Conservation (phyloP, 1,140 invertebrate species). For the Oedothorax gibbosus region DNA sequence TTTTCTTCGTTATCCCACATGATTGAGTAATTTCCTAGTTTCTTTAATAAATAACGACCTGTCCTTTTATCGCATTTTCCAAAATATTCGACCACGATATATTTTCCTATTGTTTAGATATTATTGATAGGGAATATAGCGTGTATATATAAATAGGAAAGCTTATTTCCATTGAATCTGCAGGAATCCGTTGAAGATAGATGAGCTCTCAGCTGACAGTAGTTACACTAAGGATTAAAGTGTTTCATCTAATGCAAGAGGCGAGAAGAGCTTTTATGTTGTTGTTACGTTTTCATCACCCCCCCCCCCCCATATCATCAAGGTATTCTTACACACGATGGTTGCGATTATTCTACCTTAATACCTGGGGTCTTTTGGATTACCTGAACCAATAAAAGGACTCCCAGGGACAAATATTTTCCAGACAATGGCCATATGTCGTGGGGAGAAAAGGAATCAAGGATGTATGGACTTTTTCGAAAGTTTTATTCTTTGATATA, state of each 20-base stretch:
- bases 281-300: conserved; percentile 21
- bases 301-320: conserved; percentile 17
- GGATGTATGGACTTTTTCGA: no score
- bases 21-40: neutral
- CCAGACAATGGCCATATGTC: no score
- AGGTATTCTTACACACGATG: conserved; percentile 16
- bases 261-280: conserved; percentile 10
- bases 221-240: conserved; percentile 48
- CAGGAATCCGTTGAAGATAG: conserved; percentile 21
- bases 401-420: no score
- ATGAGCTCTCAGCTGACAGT: conserved; percentile 32
- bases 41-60: neutral
- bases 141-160: conserved; percentile 7
- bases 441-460: no score
- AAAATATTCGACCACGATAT: neutral
- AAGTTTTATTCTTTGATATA: no score
- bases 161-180: conserved; percentile 30
- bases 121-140: conserved; percentile 12
- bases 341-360: conserved; percentile 18
- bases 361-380: conserved; percentile 14
- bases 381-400: conserved; percentile 16
- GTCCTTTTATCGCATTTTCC: neutral
- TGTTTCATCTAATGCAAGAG: conserved; percentile 33
- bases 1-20: no score
- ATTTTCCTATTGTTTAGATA: conserved; percentile 28